Conservation (phyloP, 2,113 vertebrate genomes). For the Baryphthengus martii region DNA sequence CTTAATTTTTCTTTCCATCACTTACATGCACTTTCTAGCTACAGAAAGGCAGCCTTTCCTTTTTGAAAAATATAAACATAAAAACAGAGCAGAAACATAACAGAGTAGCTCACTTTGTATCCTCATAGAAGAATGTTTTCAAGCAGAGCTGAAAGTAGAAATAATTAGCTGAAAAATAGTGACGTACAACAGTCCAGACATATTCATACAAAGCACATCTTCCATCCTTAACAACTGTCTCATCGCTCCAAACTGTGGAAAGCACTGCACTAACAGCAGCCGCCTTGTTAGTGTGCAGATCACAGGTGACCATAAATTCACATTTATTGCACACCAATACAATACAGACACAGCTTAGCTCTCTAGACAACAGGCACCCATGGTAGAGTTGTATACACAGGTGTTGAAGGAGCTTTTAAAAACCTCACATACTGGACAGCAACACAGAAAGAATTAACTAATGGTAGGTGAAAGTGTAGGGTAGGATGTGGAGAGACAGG, state of each 20-base stretch:
- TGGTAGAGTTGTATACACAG: background rate
- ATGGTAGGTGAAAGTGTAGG: accelerated
- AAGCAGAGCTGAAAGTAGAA: background rate
- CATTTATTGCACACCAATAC: background rate
- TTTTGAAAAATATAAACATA: background rate
- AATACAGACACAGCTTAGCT: background rate
- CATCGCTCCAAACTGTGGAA: background rate
- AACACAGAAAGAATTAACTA: accelerated
- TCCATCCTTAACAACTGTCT: background rate
- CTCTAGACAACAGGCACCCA: background rate
- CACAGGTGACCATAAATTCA: background rate
- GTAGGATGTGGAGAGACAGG: background rate
- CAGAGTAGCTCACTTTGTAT: background rate
- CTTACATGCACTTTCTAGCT: background rate
- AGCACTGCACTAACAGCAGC: background rate
- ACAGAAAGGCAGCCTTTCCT: background rate
- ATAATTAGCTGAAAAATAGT: background rate
- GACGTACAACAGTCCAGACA: background rate
- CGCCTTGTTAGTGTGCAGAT: background rate
- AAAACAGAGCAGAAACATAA: background rate
- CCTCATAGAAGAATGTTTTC: background rate
- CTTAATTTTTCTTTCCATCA: background rate
- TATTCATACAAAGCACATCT: background rate
- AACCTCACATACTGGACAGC: background rate
- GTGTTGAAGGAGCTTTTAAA: background rate